These are phyloP conservation scores for Lamellibrachia luymesi DNA, from an alignment of 1,140 invertebrate species.

Conservation along the genomic window DNA sequence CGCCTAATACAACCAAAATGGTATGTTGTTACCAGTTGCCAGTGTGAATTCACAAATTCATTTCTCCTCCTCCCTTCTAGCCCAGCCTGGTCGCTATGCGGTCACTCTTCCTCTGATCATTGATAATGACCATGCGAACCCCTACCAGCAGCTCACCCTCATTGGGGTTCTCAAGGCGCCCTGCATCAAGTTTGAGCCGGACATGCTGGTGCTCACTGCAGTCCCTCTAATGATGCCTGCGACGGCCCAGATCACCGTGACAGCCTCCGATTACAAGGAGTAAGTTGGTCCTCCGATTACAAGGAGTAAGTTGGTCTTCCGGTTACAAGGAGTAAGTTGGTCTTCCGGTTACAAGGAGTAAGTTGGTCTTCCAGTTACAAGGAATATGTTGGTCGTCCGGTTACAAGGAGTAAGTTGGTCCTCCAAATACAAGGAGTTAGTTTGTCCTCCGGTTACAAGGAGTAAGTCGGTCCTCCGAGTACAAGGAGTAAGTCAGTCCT, in stretches of 20 bases:
- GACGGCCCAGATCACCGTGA: slow-evolving; percentile 45
- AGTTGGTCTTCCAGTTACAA: no score
- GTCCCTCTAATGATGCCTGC: slow-evolving; percentile 50
- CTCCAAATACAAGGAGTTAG: no score
- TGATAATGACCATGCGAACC: slow-evolving; percentile 45
- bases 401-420: no score
- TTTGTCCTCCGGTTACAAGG: not conserved
- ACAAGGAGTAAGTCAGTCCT: no score
- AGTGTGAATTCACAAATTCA: not conserved
- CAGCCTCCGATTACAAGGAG: slow-evolving; percentile 48
- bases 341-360: no score
- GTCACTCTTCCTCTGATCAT: slow-evolving; percentile 47
- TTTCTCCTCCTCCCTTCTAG: slow-evolving; percentile 30
- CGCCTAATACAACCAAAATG: not conserved
- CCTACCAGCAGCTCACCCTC: slow-evolving; percentile 50
- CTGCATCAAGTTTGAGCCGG: slow-evolving; percentile 52
- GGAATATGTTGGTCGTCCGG: no score
- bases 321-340: no score
- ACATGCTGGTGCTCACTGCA: slow-evolving; percentile 49
- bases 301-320: no score
- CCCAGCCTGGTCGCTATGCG: slow-evolving; percentile 44
- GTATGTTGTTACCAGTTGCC: slow-evolving; percentile 6
- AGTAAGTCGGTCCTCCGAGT: not conserved
- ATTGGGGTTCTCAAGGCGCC: slow-evolving; percentile 47
- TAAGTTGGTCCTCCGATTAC: slow-evolving; percentile 27